These are phyloP conservation scores for Lerista edwardsae DNA, from an alignment of 2,797 vertebrate species.

Conservation along the genomic window DNA sequence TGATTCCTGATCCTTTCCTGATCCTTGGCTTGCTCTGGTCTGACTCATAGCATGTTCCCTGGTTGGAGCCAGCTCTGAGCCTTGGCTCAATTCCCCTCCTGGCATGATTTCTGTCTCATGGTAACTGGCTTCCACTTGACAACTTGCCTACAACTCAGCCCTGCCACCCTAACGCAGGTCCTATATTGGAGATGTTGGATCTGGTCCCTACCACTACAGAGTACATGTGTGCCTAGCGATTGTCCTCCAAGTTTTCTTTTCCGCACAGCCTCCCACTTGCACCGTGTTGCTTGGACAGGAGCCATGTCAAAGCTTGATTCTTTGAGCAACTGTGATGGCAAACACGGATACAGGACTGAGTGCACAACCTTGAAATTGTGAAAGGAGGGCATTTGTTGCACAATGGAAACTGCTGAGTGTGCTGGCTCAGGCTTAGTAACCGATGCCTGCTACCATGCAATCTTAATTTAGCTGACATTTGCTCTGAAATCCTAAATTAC, in stretches of 20 bases:
- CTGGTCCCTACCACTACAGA: too few relatives aligned
- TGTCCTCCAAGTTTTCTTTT: too few relatives aligned
- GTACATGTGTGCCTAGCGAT: neutral
- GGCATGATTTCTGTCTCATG: too few relatives aligned
- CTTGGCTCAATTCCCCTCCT: too few relatives aligned
- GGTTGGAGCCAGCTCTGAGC: too few relatives aligned
- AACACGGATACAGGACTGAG: neutral
- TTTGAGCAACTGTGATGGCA: neutral
- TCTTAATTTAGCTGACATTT: neutral
- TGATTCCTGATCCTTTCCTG: too few relatives aligned
- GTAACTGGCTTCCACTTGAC: too few relatives aligned
- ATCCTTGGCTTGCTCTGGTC: too few relatives aligned
- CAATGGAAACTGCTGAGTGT: constrained; percentile 9
- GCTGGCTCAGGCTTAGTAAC: constrained; percentile 1
- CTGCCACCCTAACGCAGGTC: too few relatives aligned
- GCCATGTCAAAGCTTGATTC: neutral
- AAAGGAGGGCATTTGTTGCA: neutral
- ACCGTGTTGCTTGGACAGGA: constrained; percentile 35
- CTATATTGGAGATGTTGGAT: too few relatives aligned
- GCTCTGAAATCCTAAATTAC: constrained; percentile 44
- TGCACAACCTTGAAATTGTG: neutral
- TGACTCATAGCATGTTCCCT: too few relatives aligned
- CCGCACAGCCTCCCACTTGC: neutral
- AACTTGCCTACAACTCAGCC: too few relatives aligned
- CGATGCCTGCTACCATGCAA: constrained; percentile 12